Evolutionary conservation across 1,140 invertebrate species (phyloP).

Genomic region (Ptiloglossa arizonensis): DNA sequence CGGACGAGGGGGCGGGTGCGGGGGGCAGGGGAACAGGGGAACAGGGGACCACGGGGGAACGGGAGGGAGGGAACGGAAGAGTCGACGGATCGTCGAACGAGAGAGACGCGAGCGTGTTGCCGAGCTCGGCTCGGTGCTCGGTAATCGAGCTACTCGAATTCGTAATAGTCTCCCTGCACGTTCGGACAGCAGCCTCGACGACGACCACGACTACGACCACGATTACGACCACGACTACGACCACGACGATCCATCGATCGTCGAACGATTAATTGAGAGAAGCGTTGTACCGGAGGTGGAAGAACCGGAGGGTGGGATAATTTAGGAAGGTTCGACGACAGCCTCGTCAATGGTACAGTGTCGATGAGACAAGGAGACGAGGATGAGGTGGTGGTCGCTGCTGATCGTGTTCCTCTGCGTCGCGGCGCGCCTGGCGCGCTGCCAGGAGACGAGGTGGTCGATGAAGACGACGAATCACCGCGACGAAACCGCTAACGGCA

Average conservation of each 20-base stretch:
- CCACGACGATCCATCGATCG: constrained; percentile 31
- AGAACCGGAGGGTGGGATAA: constrained; percentile 31
- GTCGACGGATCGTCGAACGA: not conserved
- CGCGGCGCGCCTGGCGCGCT: constrained; percentile 45
- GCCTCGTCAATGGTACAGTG: constrained; percentile 57
- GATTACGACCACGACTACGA: no score
- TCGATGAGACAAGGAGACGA: constrained; percentile 72
- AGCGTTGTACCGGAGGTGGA: constrained; percentile 41
- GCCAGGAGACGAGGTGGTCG: constrained; percentile 36
- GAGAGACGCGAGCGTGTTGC: no score
- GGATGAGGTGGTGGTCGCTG: constrained; percentile 64
- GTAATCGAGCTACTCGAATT: constrained; percentile 1
- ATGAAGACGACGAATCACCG: constrained; percentile 38
- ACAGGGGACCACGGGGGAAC: no score
- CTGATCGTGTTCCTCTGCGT: constrained; percentile 59
- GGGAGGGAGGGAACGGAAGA: no score
- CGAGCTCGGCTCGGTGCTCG: not conserved
- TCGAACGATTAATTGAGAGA: constrained; percentile 50
- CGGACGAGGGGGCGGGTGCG: not conserved
- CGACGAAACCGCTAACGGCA: constrained; percentile 48
- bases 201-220: no score
- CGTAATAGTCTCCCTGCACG: not conserved
- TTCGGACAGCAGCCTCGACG: no score
- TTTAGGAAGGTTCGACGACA: constrained; percentile 52
- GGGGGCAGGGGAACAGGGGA: no score